These are phyloP conservation scores for Cryptus viduatorius DNA, from an alignment of 2,888 invertebrate species.

Conservation along the genomic window DNA sequence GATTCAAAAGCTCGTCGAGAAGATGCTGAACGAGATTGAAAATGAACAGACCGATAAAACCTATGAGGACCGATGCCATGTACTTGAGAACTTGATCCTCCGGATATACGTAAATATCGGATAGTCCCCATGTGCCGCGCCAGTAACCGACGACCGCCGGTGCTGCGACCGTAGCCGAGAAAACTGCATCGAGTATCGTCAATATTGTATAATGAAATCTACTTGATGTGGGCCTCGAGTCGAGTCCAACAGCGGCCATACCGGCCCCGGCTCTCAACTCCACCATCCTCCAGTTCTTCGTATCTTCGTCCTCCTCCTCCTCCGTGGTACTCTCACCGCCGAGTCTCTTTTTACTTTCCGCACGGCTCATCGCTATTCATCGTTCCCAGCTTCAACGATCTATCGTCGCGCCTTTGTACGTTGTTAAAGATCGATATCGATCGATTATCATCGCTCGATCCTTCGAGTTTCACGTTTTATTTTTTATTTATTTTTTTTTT, in stretches of 20 bases:
- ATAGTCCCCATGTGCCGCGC: slow-evolving; percentile 94
- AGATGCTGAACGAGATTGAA: slow-evolving; percentile 89
- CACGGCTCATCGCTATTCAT: slow-evolving; percentile 66
- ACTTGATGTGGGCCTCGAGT: slow-evolving; percentile 59
- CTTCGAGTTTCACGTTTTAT: background rate
- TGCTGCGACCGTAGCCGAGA: slow-evolving; percentile 91
- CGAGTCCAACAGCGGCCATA: slow-evolving; percentile 85
- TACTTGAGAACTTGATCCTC: slow-evolving; percentile 88
- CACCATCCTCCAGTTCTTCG: slow-evolving; percentile 80
- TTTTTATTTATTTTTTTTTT: background rate
- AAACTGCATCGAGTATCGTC: slow-evolving; percentile 89
- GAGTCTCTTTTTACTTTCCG: slow-evolving; percentile 58
- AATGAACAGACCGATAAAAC: slow-evolving; percentile 89
- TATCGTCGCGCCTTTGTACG: background rate
- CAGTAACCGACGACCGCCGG: slow-evolving; percentile 94
- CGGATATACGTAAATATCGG: slow-evolving; percentile 91
- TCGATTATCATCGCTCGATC: background rate
- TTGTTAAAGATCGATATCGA: background rate
- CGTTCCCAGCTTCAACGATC: slow-evolving; percentile 38
- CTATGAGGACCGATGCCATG: slow-evolving; percentile 89
- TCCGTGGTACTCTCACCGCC: slow-evolving; percentile 38
- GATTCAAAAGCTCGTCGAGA: slow-evolving; percentile 87
- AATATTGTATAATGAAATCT: slow-evolving; percentile 86
- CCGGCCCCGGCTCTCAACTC: slow-evolving; percentile 90
- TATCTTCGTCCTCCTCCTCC: slow-evolving; percentile 48